A percentile compares a stretch with the other conserved stretches of the same genome.
Evolutionary conservation across 2,888 invertebrate species (phyloP).

Genomic region (Shargacucullia verbasci): DNA sequence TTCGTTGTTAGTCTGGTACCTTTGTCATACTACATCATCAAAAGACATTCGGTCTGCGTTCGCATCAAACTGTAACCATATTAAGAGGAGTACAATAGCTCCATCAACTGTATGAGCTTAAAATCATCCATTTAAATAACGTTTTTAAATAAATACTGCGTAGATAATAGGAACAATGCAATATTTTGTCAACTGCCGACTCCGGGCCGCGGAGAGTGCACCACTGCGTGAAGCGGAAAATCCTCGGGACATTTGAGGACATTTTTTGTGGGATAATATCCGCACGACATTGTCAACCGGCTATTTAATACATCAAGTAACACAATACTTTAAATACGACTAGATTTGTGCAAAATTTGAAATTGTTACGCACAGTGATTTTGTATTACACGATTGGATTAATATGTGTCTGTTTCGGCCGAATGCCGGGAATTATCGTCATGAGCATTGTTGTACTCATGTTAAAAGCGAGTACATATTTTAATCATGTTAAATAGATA

Average conservation of each 20-base stretch:
- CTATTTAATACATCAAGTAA: conserved; percentile 88
- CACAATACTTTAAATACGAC: conserved; percentile 88
- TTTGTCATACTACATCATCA: conserved; percentile 52
- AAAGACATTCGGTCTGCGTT: conserved; percentile 62
- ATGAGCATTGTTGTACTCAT: conserved; percentile 24
- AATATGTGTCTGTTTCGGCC: conserved; percentile 67
- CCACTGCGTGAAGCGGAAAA: conserved; percentile 88
- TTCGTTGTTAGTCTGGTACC: conserved; percentile 10
- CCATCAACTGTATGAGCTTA: conserved; percentile 85
- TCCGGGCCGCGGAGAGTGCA: conserved; percentile 85
- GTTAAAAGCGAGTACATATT: conserved; percentile 26
- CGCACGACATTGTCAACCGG: conserved; percentile 88
- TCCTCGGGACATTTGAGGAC: conserved; percentile 88
- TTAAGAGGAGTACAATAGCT: conserved; percentile 80
- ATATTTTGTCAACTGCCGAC: conserved; percentile 89
- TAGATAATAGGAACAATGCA: conserved; percentile 89
- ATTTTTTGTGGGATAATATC: conserved; percentile 89
- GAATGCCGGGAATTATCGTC: conserved; percentile 44
- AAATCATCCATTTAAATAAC: conserved; percentile 89
- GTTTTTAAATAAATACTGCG: conserved; percentile 89
- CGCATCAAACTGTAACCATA: conserved; percentile 77
- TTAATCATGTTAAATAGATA: conserved; percentile 41
- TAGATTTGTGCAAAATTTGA: conserved; percentile 89
- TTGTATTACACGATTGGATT: conserved; percentile 83
- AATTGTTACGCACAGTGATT: conserved; percentile 84